Conservation (phyloP, 2,113 vertebrate species). For the Anhinga anhinga region DNA sequence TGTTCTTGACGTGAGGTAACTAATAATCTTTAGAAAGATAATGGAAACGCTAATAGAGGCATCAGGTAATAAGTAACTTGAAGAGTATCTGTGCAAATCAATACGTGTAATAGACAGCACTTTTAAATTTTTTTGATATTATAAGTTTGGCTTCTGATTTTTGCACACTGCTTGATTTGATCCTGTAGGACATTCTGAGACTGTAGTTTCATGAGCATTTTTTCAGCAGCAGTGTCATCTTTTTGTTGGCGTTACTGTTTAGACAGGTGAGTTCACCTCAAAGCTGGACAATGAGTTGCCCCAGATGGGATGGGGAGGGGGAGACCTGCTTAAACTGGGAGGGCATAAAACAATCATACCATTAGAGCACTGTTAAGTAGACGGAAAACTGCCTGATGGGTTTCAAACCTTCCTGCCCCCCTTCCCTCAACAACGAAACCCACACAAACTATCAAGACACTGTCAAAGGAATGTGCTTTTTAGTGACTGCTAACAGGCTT, state of each 20-base stretch:
- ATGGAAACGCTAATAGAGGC: not conserved
- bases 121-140: not conserved
- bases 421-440: not conserved
- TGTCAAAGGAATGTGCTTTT: not conserved
- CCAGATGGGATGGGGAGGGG: not conserved
- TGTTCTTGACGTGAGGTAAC: not conserved
- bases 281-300: not conserved
- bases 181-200: not conserved
- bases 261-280: not conserved
- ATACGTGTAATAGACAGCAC: not conserved
- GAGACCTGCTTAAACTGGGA: not conserved
- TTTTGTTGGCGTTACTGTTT: not conserved
- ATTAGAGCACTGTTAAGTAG: not conserved
- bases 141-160: not conserved
- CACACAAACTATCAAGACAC: not conserved
- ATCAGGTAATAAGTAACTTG: not conserved
- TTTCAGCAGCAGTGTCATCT: not conserved
- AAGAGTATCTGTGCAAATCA: not conserved
- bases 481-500: not conserved
- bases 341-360: not conserved
- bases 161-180: not conserved
- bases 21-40: not conserved
- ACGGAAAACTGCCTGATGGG: not conserved
- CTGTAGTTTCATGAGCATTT: not conserved
- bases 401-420: not conserved